These are phyloP conservation scores for Loris lydekkerianus DNA, from an alignment of 2,797 vertebrate species.

Conservation along the genomic window DNA sequence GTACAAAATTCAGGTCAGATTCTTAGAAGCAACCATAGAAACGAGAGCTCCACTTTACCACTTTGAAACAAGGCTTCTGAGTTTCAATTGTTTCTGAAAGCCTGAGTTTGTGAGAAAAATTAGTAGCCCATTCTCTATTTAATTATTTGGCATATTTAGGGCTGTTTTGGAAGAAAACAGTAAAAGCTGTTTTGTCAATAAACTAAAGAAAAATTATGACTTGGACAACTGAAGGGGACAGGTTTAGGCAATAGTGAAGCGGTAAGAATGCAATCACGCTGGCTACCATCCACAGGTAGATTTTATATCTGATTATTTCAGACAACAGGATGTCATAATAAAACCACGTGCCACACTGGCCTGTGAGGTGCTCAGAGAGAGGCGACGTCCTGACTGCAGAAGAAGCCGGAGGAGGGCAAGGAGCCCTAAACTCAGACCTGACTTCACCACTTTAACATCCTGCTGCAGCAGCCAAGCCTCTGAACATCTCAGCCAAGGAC, in stretches of 20 bases:
- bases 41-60: background rate
- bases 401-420: background rate
- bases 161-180: background rate
- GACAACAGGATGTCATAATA: background rate
- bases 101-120: background rate
- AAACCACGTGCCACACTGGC: background rate
- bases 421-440: too few relatives aligned
- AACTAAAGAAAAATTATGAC: slow-evolving; percentile 60
- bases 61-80: background rate
- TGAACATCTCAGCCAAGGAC: background rate
- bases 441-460: background rate
- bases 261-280: background rate
- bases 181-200: background rate
- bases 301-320: background rate
- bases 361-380: background rate
- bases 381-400: fast-evolving
- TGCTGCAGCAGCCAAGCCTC: background rate
- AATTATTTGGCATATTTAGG: background rate
- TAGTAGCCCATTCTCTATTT: slow-evolving; percentile 15
- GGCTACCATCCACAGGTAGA: background rate
- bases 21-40: background rate
- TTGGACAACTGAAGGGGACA: slow-evolving; percentile 41
- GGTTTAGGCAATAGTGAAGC: background rate
- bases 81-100: background rate
- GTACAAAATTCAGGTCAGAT: background rate